Percentiles rank a stretch among this genome's conserved stretches.
Conservation (phyloP, 2,113 vertebrate species). For the Ranitomeya variabilis region DNA sequence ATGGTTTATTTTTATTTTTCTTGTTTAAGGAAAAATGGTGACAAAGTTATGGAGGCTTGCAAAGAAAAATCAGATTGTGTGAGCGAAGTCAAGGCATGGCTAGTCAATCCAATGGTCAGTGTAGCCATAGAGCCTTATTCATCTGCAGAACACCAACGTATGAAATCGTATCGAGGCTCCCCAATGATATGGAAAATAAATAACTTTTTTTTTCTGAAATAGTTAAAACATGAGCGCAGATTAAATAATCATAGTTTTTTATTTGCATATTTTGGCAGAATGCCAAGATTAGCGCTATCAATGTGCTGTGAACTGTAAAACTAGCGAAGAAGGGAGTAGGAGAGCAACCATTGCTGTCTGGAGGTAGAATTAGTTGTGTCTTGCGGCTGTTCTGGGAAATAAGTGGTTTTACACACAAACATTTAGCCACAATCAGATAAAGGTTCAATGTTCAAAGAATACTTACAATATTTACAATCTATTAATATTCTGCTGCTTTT, state of each 20-base stretch:
- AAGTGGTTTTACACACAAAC: not conserved
- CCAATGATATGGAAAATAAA: not conserved
- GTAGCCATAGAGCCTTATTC: not conserved
- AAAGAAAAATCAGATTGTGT: conserved; percentile 6
- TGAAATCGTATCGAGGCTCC: not conserved
- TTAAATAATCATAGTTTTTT: not conserved
- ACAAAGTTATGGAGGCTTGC: not conserved
- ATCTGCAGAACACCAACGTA: not conserved
- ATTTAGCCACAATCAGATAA: too few species aligned
- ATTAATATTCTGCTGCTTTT: too few species aligned
- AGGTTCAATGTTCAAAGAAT: too few species aligned
- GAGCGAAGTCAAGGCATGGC: not conserved
- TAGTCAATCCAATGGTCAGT: not conserved
- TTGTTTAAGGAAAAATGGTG: not conserved
- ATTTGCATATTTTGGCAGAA: not conserved
- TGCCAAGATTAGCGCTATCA: not conserved
- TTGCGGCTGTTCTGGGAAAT: not conserved
- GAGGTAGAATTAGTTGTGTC: not conserved
- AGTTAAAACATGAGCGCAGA: not conserved
- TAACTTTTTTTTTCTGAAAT: not conserved
- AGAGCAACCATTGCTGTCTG: not conserved
- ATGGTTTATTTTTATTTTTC: conserved; percentile 14
- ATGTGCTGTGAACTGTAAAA: not conserved
- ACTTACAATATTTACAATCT: too few species aligned
- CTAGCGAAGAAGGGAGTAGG: not conserved